phyloP scores from a whole-genome alignment of 2,888 invertebrate species.

The Alviniconcha strummeri region DNA sequence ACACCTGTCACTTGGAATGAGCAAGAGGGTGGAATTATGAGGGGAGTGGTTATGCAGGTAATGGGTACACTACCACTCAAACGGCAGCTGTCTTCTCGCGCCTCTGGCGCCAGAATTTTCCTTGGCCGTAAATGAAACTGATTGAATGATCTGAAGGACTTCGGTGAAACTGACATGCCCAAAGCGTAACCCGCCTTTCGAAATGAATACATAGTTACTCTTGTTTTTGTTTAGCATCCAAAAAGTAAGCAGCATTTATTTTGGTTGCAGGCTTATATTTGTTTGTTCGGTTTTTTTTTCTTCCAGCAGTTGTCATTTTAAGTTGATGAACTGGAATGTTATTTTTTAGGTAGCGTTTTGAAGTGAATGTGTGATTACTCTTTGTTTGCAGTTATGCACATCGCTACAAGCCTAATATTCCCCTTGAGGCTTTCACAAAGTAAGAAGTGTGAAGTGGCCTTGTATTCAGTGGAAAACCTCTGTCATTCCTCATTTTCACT shows the following conservation, averaged over 20 bases:
- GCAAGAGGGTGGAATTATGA: no score
- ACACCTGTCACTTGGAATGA: no score
- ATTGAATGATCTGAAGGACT: no score
- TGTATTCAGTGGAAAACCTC: neutral
- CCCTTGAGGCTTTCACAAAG: slow-evolving; percentile 51
- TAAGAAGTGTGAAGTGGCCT: slow-evolving; percentile 41
- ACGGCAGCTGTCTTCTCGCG: no score
- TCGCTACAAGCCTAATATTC: slow-evolving; percentile 48
- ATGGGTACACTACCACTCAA: no score
- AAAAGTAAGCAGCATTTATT: neutral
- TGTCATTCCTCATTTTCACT: neutral
- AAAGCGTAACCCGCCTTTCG: no score
- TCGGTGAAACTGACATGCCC: no score
- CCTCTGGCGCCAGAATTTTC: no score
- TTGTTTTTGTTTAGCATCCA: neutral
- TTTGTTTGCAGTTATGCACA: slow-evolving; percentile 41
- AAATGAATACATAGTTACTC: no score
- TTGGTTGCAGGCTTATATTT: neutral
- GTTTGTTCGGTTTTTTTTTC: neutral
- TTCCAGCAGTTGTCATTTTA: no score
- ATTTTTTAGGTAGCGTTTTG: neutral
- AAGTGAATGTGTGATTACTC: neutral
- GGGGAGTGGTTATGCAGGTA: no score
- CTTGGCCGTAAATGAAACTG: no score
- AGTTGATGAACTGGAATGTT: neutral